phyloP scores from a whole-genome alignment of 2,888 invertebrate genomes.

The Drosophila flavopinicola region DNA sequence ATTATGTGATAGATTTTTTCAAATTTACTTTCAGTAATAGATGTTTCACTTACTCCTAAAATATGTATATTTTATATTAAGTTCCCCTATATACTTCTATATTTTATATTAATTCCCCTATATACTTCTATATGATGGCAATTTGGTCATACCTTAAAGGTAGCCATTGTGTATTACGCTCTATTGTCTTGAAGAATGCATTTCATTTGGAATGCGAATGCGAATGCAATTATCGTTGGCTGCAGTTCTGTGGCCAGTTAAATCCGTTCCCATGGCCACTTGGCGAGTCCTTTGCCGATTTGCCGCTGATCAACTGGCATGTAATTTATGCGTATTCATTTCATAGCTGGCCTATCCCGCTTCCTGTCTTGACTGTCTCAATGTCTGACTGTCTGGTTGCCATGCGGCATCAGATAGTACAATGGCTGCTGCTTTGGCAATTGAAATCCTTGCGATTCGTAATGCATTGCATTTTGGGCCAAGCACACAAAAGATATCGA shows the following conservation, averaged over 20 bases:
- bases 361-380: constrained; percentile 58
- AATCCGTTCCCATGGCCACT: constrained; percentile 46
- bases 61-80: too few relatives aligned
- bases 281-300: constrained; percentile 6
- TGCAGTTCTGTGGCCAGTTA: constrained; percentile 24
- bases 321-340: constrained; percentile 80
- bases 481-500: constrained; percentile 66
- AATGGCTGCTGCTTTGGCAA: constrained; percentile 36
- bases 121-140: too few relatives aligned
- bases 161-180: too few relatives aligned
- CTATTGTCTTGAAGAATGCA: constrained; percentile 1
- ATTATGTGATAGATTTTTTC: too few relatives aligned
- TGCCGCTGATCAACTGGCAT: constrained; percentile 38
- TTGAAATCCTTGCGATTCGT: constrained; percentile 50
- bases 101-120: too few relatives aligned
- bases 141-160: too few relatives aligned
- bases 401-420: constrained; percentile 29
- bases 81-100: too few relatives aligned
- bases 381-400: constrained; percentile 8
- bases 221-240: constrained; percentile 20
- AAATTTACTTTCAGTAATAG: too few relatives aligned
- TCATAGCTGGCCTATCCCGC: constrained; percentile 75
- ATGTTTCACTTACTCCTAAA: too few relatives aligned
- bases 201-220: constrained; percentile 17
- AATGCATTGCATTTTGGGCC: constrained; percentile 50